Base-by-base conservation (phyloP, 2,888 invertebrate species). In the Balanococcus diminutus region DNA sequence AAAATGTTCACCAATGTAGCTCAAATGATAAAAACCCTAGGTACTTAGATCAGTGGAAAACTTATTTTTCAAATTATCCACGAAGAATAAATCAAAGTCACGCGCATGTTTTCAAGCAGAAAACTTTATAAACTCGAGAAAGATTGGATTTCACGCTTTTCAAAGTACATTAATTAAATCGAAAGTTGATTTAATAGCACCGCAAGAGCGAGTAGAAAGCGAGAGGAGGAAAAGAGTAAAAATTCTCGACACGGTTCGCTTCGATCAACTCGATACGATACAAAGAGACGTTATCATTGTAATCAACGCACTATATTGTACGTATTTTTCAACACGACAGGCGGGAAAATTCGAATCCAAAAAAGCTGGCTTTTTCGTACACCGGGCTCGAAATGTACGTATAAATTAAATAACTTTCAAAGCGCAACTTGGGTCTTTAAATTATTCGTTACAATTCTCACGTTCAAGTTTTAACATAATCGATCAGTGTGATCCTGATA, bases 91-190 rank as follows among this genome's bases (percentile, higher is more conserved):
- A 79, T 79, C 75, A 79, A 25, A 31, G 16, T 72, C 31, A 32
- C 31, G 2, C 36, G 19, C 75, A 36, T 9, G 31, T 19, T 36
- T 79, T 2, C 36, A 6, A 22, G 22, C n/a, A 36, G 75, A 79
- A 36, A 72, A 72, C 31, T 72, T 72, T 11, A 31, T 72, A 31
- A 72, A 72, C 72, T 72, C 31, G 75, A 79, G 9, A 72, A 9
- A 79, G 36, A 79, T 79, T 32, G 75, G 19, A 19, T 79, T 79
- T 79, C 36, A 36, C 36, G 36, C 36, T 36, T 79, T 79, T 79
- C 32, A 36, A 79, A 79, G 19, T 79, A 36, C 75, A 79, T 79
- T 79, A 79, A 79, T 79, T 79, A 79, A 79, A 79, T 36, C n/a
- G 9, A 36, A 22, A 36, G 36, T 36, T 79, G 75, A 79, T 36